A percentile compares a stretch with the other conserved stretches of the same genome.
Conservation (phyloP, 2,113 vertebrate genomes). For the Pomatostomus ruficeps region DNA sequence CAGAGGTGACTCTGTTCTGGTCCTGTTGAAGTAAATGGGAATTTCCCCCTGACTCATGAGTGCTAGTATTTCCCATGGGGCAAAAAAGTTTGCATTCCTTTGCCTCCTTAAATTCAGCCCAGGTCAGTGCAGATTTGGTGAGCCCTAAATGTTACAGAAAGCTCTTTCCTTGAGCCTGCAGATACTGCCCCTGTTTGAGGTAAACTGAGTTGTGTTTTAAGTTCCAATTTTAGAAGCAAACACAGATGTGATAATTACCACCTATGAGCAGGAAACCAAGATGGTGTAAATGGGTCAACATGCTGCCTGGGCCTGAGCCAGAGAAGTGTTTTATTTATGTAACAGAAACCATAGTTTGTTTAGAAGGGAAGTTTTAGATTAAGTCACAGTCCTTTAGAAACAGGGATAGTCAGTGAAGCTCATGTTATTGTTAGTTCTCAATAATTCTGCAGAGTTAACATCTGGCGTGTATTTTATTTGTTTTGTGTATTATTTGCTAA, state of each 20-base stretch:
- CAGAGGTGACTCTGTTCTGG: neutral
- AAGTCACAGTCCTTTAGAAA: neutral
- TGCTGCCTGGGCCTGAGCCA: neutral
- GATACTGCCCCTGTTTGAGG: neutral
- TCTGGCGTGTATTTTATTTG: neutral
- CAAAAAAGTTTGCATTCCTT: neutral
- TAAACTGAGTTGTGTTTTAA: neutral
- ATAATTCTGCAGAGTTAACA: neutral
- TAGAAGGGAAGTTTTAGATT: neutral
- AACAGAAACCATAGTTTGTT: neutral
- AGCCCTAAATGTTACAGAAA: neutral
- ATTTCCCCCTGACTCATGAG: neutral
- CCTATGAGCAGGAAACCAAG: neutral
- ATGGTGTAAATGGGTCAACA: neutral
- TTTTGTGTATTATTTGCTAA: neutral
- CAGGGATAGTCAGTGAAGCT: neutral
- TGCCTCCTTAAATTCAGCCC: neutral
- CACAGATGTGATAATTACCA: conserved; percentile 18
- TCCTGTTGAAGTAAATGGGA: neutral
- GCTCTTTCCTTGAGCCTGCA: neutral
- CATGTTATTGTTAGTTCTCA: neutral
- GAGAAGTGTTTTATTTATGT: neutral
- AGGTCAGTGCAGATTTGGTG: neutral
- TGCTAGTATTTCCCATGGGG: neutral
- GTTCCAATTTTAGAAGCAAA: conserved; percentile 24